Evolutionary conservation across 2,888 invertebrate species (phyloP).

Genomic region (Limnephilus marmoratus): DNA sequence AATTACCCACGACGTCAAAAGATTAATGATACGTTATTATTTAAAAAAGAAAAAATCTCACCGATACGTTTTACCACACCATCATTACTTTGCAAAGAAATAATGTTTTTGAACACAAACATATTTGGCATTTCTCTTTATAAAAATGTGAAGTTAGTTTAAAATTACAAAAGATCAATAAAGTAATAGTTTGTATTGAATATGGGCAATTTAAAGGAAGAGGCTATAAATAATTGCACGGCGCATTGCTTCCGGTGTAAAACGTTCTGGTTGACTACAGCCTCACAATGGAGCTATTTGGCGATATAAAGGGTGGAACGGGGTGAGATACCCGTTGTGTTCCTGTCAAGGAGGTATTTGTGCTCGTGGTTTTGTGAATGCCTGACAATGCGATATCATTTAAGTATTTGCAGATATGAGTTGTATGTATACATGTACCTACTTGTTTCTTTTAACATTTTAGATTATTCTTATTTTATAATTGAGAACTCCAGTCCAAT

Average conservation of each 20-base stretch:
- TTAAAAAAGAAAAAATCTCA: not conserved
- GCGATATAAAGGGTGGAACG: not conserved
- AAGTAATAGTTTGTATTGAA: not conserved
- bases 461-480: too few species aligned
- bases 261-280: constrained; percentile 13
- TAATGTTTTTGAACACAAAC: not conserved
- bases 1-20: too few species aligned
- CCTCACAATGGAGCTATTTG: constrained; percentile 16
- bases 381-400: not conserved
- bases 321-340: constrained; percentile 5
- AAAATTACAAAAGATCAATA: not conserved
- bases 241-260: not conserved
- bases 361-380: not conserved
- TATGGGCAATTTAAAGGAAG: not conserved
- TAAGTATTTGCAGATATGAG: not conserved
- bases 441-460: not conserved
- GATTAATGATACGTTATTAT: not conserved
- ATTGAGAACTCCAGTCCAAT: too few species aligned
- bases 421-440: not conserved
- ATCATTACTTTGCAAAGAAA: not conserved
- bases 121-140: not conserved
- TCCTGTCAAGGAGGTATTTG: not conserved
- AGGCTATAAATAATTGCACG: not conserved
- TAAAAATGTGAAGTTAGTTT: not conserved
- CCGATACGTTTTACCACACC: not conserved